These are phyloP conservation scores for Leucopsar rothschildi DNA, from an alignment of 2,113 vertebrate genomes.

Conservation along the genomic window DNA sequence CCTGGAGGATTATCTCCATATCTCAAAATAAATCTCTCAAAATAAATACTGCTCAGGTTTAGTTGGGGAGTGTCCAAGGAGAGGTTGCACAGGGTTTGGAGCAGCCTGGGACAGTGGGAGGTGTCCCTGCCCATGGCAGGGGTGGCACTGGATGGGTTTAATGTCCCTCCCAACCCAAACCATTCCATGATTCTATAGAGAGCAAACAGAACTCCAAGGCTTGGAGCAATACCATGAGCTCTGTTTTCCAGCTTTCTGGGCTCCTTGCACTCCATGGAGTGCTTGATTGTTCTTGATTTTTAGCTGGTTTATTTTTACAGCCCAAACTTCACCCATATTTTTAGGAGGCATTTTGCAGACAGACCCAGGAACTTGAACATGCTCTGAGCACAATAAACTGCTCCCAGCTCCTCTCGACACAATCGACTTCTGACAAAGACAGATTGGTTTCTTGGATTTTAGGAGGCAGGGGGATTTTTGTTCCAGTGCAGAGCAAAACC, in stretches of 20 bases:
- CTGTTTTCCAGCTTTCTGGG: neutral
- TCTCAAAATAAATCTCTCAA: neutral
- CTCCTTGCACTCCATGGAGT: neutral
- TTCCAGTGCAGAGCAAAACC: neutral
- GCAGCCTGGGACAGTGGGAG: neutral
- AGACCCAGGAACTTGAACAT: neutral
- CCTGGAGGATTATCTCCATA: neutral
- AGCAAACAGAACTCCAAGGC: neutral
- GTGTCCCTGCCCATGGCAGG: neutral
- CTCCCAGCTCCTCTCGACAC: neutral
- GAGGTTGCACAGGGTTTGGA: neutral
- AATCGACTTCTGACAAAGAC: neutral
- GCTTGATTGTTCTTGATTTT: neutral
- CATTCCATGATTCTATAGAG: neutral
- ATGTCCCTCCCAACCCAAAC: neutral
- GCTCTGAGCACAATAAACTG: neutral
- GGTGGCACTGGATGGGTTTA: neutral
- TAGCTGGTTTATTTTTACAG: neutral
- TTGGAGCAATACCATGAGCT: neutral
- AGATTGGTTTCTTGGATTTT: neutral
- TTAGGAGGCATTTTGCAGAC: neutral
- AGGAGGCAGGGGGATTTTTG: neutral
- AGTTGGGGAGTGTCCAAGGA: neutral
- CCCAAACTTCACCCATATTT: neutral
- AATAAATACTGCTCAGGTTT: neutral